Evolutionary conservation across 2,888 invertebrate species (phyloP).

Genomic region (Hoplodrina ambigua): DNA sequence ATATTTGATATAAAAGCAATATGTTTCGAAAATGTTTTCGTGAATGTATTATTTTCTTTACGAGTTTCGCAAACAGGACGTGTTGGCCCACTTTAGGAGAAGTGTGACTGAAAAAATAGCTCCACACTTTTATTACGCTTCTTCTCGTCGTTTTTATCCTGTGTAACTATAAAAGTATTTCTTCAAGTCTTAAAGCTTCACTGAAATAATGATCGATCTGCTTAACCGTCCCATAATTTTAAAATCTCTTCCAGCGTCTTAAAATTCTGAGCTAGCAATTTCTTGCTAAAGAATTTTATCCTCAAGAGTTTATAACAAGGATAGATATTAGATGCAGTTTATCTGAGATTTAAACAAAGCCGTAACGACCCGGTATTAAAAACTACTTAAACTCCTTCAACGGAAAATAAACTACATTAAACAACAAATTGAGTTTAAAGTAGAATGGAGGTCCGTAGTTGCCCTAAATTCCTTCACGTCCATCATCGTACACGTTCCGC

Average conservation of each 20-base stretch:
- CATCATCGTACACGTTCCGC: slow-evolving; percentile 37
- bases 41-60: not conserved
- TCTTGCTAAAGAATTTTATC: slow-evolving; percentile 29
- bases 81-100: not conserved
- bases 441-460: slow-evolving; percentile 17
- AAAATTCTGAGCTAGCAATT: slow-evolving; percentile 20
- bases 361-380: slow-evolving; percentile 40
- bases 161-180: not conserved
- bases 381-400: slow-evolving; percentile 38
- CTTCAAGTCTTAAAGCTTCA: slow-evolving; percentile 3
- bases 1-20: not conserved
- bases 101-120: not conserved
- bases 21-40: not conserved
- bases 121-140: not conserved
- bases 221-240: slow-evolving; percentile 21
- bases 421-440: slow-evolving; percentile 40
- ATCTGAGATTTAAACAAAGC: slow-evolving; percentile 32
- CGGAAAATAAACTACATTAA: slow-evolving; percentile 30
- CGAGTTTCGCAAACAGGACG: not conserved
- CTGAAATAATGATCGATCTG: slow-evolving; percentile 18
- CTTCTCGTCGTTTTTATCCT: not conserved
- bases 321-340: slow-evolving; percentile 31
- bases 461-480: slow-evolving; percentile 42
- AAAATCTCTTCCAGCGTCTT: slow-evolving; percentile 19
- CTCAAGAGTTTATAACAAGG: slow-evolving; percentile 34